phyloP scores from a whole-genome alignment of 2,113 vertebrate species.

The Pristiophorus japonicus region DNA sequence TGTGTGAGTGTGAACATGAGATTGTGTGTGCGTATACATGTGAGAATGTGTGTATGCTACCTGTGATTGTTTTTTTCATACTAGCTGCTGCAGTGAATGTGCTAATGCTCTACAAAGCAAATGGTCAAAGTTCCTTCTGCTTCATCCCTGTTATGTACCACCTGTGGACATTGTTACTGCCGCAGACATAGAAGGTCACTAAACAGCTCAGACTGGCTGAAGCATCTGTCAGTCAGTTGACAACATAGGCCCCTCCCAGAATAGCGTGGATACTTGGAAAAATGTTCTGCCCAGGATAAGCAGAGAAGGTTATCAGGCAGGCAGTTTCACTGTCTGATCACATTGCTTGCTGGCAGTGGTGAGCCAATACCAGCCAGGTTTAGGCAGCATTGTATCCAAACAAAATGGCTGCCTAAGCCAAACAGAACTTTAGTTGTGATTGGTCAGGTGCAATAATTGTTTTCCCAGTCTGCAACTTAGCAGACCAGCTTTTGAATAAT shows the following conservation, averaged over 20 bases:
- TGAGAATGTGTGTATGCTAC: neutral
- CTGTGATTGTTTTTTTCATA: neutral
- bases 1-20: neutral
- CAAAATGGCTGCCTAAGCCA: neutral
- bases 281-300: neutral
- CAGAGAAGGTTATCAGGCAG: neutral
- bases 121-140: neutral
- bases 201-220: neutral
- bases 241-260: neutral
- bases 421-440: neutral
- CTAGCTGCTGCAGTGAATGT: neutral
- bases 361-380: neutral
- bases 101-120: neutral
- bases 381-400: neutral
- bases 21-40: no score
- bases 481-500: neutral
- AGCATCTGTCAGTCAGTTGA: neutral
- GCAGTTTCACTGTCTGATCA: neutral
- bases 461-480: neutral
- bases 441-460: neutral
- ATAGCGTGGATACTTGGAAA: neutral
- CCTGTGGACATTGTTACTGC: neutral
- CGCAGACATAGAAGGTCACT: slow-evolving; percentile 30
- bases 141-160: neutral
- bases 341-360: neutral